phyloP scores from a whole-genome alignment of 2,888 invertebrate genomes.

The Pardosa pseudoannulata region DNA sequence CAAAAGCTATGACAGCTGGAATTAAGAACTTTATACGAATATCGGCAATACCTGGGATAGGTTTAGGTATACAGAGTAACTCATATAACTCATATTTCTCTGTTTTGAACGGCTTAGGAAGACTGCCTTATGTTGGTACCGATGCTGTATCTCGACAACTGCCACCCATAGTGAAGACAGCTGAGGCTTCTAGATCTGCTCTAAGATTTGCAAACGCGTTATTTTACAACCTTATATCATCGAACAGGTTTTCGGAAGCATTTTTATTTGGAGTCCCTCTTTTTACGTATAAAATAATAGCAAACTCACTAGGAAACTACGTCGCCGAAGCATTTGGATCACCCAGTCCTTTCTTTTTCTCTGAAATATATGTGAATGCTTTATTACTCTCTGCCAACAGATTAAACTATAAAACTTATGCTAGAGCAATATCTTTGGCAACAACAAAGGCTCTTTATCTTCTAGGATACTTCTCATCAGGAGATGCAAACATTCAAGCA shows the following conservation, averaged over 20 bases:
- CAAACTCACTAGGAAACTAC: slow-evolving; percentile 37
- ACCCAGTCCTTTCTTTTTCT: slow-evolving; percentile 33
- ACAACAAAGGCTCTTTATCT: slow-evolving; percentile 52
- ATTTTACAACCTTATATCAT: slow-evolving; percentile 41
- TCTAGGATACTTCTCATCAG: slow-evolving; percentile 49
- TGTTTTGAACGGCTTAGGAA: slow-evolving; percentile 49
- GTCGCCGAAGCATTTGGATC: slow-evolving; percentile 63
- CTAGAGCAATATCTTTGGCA: slow-evolving; percentile 27
- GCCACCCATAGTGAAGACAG: slow-evolving; percentile 52
- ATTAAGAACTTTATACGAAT: slow-evolving; percentile 41
- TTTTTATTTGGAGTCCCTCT: slow-evolving; percentile 42
- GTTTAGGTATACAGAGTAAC: slow-evolving; percentile 32
- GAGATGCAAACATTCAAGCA: slow-evolving; percentile 57
- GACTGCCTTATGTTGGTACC: slow-evolving; percentile 52
- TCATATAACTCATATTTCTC: slow-evolving; percentile 57
- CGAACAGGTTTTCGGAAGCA: slow-evolving; percentile 37
- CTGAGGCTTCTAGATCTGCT: slow-evolving; percentile 40
- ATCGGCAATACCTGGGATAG: slow-evolving; percentile 45
- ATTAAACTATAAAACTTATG: slow-evolving; percentile 45
- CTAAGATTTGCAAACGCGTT: slow-evolving; percentile 31
- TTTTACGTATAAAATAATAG: slow-evolving; percentile 29
- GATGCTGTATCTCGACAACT: slow-evolving; percentile 43
- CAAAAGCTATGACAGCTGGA: slow-evolving; percentile 45
- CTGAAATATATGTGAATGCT: slow-evolving; percentile 40
- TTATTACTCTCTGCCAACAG: slow-evolving; percentile 27